Conservation (phyloP, 2,113 vertebrate genomes). For the Chaenocephalus aceratus region DNA sequence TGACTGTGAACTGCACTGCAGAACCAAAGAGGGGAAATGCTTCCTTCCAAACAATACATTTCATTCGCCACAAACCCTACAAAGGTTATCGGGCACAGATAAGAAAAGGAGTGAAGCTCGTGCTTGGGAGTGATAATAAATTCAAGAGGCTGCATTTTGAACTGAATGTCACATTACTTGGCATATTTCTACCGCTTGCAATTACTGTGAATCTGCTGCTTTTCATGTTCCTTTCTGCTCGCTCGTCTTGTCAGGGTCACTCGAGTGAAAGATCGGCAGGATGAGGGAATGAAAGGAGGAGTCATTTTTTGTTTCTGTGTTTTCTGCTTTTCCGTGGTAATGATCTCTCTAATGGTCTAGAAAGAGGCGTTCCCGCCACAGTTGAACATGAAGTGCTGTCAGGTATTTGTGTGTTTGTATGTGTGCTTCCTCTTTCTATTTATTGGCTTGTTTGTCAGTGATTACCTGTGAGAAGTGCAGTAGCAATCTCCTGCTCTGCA, state of each 20-base stretch:
- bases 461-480: constrained; percentile 57
- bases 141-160: constrained; percentile 67
- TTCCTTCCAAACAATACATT: constrained; percentile 44
- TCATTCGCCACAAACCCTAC: constrained; percentile 36
- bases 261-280: constrained; percentile 42
- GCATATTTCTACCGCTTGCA: constrained; percentile 30
- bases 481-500: constrained; percentile 52
- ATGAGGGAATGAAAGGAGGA: constrained; percentile 47
- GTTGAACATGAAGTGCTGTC: constrained; percentile 28
- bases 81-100: constrained; percentile 66
- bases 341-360: constrained; percentile 24
- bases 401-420: constrained; percentile 18
- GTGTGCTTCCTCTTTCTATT: neutral
- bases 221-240: constrained; percentile 41
- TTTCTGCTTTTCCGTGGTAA: constrained; percentile 31
- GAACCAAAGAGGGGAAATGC: constrained; percentile 25
- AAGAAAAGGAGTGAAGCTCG: constrained; percentile 51
- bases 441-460: constrained; percentile 46
- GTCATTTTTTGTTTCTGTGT: constrained; percentile 27
- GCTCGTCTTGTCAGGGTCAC: constrained; percentile 52
- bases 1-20: constrained; percentile 15
- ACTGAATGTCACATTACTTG: constrained; percentile 65
- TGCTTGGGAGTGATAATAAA: constrained; percentile 52
- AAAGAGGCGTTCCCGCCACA: constrained; percentile 18
- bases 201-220: constrained; percentile 49